Evolutionary conservation across 2,797 vertebrate species (phyloP).

Genomic region (Sebastes vulpes): DNA sequence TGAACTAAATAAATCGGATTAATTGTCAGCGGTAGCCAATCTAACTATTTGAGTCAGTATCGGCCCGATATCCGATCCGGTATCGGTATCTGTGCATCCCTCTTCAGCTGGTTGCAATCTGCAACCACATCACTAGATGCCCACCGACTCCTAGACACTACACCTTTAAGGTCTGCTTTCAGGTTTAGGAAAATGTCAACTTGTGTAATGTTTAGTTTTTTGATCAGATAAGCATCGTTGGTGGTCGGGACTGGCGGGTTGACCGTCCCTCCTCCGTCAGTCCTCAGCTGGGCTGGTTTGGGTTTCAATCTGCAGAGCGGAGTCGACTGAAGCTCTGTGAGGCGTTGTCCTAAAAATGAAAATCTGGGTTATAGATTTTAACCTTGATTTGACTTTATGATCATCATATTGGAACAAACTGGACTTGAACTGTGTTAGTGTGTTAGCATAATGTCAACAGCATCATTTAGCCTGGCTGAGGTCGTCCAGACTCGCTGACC

Average conservation of each 20-base stretch:
- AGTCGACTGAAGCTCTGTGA: neutral
- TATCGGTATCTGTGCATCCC: too few species aligned
- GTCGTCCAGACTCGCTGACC: slow-evolving; percentile 11
- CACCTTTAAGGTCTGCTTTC: neutral
- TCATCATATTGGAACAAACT: neutral
- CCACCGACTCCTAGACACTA: neutral
- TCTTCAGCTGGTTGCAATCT: too few species aligned
- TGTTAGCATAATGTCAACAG: neutral
- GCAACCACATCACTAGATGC: too few species aligned
- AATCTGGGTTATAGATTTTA: neutral
- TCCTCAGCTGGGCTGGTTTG: too few species aligned
- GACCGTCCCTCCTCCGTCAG: too few species aligned
- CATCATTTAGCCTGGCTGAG: neutral
- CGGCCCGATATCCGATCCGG: too few species aligned
- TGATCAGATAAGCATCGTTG: neutral
- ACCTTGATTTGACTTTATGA: neutral
- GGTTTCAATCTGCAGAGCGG: too few species aligned
- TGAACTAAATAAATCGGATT: too few species aligned
- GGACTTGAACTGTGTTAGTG: neutral
- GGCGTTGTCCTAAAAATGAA: neutral
- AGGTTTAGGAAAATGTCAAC: neutral
- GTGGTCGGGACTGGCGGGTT: neutral
- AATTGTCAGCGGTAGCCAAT: too few species aligned
- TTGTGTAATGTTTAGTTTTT: neutral
- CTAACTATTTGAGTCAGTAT: too few species aligned